These are phyloP conservation scores for Drosophila quinaria DNA, from an alignment of 2,888 invertebrate species.

Conservation along the genomic window DNA sequence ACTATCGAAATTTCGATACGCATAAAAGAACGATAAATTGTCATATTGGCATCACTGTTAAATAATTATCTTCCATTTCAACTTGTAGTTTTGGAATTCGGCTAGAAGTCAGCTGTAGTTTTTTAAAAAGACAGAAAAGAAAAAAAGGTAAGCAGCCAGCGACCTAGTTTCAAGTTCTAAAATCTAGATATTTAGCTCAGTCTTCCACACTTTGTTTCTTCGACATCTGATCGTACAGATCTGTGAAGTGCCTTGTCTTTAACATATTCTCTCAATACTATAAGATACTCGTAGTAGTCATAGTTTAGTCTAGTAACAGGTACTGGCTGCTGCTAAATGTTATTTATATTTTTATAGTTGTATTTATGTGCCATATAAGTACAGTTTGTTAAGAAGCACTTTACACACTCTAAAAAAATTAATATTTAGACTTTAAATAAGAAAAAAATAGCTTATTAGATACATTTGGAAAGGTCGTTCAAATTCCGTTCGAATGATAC, in stretches of 20 bases:
- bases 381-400: too few relatives aligned
- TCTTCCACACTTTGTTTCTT: not conserved
- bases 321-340: slow-evolving; percentile 21
- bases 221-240: not conserved
- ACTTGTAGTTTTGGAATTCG: slow-evolving; percentile 15
- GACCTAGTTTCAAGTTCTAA: not conserved
- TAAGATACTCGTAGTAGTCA: slow-evolving; percentile 1
- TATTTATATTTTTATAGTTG: not conserved
- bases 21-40: not conserved
- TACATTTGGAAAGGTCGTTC: too few relatives aligned
- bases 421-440: too few relatives aligned
- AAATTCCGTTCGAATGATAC: too few relatives aligned
- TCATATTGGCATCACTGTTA: not conserved
- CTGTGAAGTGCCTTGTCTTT: slow-evolving; percentile 39
- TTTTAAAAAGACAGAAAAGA: not conserved
- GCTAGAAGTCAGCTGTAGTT: not conserved
- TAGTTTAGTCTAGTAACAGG: not conserved
- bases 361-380: slow-evolving; percentile 17
- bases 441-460: too few relatives aligned
- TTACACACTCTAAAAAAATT: too few relatives aligned
- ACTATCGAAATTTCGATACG: not conserved
- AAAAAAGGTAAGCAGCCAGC: slow-evolving; percentile 24
- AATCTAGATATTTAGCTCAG: slow-evolving; percentile 6
- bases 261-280: not conserved
- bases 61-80: not conserved